These are phyloP conservation scores for Cosmia trapezina DNA, from an alignment of 2,888 invertebrate species.

Conservation along the genomic window DNA sequence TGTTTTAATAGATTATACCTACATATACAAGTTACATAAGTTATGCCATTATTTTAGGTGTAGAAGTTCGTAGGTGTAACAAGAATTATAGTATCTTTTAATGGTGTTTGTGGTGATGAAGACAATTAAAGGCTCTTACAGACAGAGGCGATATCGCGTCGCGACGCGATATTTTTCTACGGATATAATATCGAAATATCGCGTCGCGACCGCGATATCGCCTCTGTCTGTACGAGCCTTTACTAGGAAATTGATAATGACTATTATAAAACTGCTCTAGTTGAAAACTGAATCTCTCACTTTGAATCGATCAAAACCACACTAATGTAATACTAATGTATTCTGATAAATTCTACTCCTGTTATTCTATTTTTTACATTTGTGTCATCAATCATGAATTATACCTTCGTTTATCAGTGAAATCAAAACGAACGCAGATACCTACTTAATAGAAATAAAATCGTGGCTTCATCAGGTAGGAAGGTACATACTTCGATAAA, in stretches of 20 bases:
- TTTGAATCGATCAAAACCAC: background rate
- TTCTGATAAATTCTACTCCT: background rate
- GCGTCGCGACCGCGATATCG: too few species aligned
- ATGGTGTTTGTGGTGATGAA: background rate
- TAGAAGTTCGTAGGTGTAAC: too few species aligned
- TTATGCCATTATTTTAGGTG: background rate
- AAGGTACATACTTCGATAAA: background rate
- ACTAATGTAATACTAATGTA: background rate
- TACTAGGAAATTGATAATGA: background rate
- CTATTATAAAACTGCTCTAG: background rate
- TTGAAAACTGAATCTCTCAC: background rate
- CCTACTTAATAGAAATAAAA: background rate
- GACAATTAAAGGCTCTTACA: background rate
- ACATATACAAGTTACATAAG: background rate
- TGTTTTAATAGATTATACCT: background rate
- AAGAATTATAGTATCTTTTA: background rate
- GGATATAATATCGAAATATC: too few species aligned
- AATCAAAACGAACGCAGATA: background rate
- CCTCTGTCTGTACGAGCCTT: too few species aligned
- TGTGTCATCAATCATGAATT: background rate
- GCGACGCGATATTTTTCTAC: too few species aligned
- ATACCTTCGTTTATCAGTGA: background rate
- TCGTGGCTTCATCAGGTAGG: background rate
- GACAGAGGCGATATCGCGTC: too few species aligned
- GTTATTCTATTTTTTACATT: background rate